phyloP scores from a whole-genome alignment of 2,113 vertebrate genomes.

The Paramormyrops kingsleyae region DNA sequence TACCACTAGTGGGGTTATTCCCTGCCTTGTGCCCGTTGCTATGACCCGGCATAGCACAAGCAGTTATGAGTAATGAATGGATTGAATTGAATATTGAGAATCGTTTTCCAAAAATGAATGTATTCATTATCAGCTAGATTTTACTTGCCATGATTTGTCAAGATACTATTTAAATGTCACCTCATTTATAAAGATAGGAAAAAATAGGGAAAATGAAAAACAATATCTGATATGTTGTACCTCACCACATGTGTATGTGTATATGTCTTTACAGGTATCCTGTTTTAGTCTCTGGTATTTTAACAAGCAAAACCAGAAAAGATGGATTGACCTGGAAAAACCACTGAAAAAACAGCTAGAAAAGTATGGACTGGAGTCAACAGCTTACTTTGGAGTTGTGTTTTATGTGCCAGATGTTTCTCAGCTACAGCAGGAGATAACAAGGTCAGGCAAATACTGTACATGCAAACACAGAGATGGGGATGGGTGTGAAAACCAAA shows the following conservation, averaged over 20 bases:
- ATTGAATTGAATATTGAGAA: background rate
- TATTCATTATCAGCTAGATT: background rate
- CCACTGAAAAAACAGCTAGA: slow-evolving; percentile 97
- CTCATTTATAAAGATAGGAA: background rate
- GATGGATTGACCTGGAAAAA: slow-evolving; percentile 96
- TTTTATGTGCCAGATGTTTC: slow-evolving; percentile 85
- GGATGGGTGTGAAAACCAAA: background rate
- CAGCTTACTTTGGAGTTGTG: slow-evolving; percentile 92
- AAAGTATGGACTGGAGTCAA: slow-evolving; percentile 89
- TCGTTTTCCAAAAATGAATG: background rate
- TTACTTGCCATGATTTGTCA: background rate
- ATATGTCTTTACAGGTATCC: slow-evolving; percentile 64
- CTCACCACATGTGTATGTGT: background rate
- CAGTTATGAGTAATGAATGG: background rate
- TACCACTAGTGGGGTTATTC: too few relatives aligned
- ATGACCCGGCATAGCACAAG: background rate
- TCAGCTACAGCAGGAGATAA: slow-evolving; percentile 94
- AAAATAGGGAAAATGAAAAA: background rate
- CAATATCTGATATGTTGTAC: background rate
- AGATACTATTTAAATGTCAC: background rate
- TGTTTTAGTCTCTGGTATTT: slow-evolving; percentile 97
- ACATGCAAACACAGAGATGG: background rate
- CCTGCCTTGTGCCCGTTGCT: background rate
- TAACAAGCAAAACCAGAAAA: slow-evolving; percentile 94
- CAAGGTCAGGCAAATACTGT: slow-evolving; percentile 73